Conservation (phyloP, 2,888 invertebrate genomes). For the Psylliodes chrysocephalus region DNA sequence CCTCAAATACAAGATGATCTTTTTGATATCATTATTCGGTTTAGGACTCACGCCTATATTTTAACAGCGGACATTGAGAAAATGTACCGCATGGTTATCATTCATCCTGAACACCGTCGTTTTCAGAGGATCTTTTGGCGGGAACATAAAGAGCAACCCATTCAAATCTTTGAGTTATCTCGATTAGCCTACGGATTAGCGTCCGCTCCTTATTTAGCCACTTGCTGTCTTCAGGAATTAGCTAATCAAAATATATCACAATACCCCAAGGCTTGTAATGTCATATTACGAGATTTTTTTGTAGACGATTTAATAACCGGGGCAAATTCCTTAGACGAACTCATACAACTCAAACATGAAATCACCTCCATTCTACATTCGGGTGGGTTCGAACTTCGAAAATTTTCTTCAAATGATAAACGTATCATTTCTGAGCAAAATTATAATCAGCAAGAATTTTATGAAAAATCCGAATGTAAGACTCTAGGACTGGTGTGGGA, state of each 20-base stretch:
- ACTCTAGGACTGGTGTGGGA: conserved; percentile 9
- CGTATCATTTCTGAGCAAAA: background rate
- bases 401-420: background rate
- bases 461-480: background rate
- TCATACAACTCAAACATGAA: background rate
- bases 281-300: background rate
- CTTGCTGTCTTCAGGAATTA: conserved; percentile 3
- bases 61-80: conserved; percentile 18
- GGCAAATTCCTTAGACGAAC: background rate
- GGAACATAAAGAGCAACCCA: background rate
- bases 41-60: conserved; percentile 1
- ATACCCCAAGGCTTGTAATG: background rate
- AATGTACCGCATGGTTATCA: conserved; percentile 16
- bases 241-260: background rate
- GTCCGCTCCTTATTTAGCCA: conserved; percentile 13
- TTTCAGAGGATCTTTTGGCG: background rate
- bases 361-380: background rate
- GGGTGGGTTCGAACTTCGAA: background rate
- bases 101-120: background rate
- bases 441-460: background rate
- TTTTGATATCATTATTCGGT: conserved; percentile 2
- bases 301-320: background rate
- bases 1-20: no score
- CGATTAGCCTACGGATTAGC: conserved; percentile 10
- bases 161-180: conserved; percentile 3